Conservation (phyloP, 2,888 invertebrate species). For the Cheiracanthium punctorium region DNA sequence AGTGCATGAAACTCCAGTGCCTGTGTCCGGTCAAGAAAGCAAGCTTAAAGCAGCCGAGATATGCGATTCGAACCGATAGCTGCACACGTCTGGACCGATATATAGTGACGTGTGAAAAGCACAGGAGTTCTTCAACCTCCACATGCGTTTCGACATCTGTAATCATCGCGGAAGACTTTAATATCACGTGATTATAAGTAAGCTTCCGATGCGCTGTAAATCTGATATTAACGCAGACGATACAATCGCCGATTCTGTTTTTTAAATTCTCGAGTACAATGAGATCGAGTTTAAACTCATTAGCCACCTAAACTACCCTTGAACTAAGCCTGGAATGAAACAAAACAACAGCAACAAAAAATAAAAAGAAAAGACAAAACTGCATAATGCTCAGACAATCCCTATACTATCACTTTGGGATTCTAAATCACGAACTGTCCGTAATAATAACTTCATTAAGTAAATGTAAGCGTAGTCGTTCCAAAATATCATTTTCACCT, state of each 20-base stretch:
- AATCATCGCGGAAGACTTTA: background rate
- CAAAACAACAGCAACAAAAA: no score
- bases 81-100: no score
- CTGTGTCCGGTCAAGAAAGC: no score
- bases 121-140: no score
- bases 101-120: no score
- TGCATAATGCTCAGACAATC: background rate
- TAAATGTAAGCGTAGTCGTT: background rate
- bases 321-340: no score
- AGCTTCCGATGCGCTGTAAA: background rate
- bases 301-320: background rate
- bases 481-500: constrained; percentile 18
- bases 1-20: no score
- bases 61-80: no score
- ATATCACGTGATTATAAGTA: background rate
- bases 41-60: no score
- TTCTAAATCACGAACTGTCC: background rate
- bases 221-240: background rate
- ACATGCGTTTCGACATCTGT: no score
- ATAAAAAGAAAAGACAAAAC: background rate
- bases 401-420: background rate
- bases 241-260: background rate
- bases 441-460: background rate
- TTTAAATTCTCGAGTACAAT: background rate
- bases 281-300: background rate